phyloP scores from a whole-genome alignment of 1,140 invertebrate species.

The Thereuonema tuberculata region DNA sequence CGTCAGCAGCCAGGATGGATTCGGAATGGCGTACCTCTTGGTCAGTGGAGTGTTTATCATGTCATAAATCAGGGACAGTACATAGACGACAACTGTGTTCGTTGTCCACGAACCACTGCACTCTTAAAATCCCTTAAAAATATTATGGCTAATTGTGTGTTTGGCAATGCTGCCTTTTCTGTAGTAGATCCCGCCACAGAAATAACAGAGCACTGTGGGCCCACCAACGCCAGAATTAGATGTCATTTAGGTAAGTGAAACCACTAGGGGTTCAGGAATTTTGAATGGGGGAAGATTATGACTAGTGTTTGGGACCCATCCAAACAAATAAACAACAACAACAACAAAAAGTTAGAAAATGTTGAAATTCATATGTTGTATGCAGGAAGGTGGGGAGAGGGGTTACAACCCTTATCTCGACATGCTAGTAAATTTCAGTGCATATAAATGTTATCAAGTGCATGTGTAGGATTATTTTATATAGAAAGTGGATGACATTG shows the following conservation, averaged over 20 bases:
- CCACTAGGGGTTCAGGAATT: not conserved
- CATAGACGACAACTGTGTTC: not conserved
- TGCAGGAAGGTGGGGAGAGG: not conserved
- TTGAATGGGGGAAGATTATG: not conserved
- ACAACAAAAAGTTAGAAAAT: not conserved
- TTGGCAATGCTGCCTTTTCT: not conserved
- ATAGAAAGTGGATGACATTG: no score
- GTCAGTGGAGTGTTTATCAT: not conserved
- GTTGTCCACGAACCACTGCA: not conserved
- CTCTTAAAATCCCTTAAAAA: not conserved
- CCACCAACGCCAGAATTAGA: not conserved
- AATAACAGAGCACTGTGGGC: not conserved
- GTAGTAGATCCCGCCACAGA: not conserved
- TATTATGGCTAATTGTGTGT: not conserved
- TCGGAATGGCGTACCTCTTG: not conserved
- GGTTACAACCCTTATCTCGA: not conserved
- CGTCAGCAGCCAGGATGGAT: not conserved
- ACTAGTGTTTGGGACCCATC: not conserved
- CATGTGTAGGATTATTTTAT: no score
- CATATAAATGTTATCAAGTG: not conserved
- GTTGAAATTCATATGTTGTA: not conserved
- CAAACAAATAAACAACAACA: no score
- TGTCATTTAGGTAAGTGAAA: conserved; percentile 1
- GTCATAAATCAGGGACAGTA: not conserved
- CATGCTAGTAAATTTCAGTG: not conserved